Percentiles rank a stretch among this genome's conserved stretches.
Conservation (phyloP, 2,113 vertebrate species). For the Callorhinus ursinus region DNA sequence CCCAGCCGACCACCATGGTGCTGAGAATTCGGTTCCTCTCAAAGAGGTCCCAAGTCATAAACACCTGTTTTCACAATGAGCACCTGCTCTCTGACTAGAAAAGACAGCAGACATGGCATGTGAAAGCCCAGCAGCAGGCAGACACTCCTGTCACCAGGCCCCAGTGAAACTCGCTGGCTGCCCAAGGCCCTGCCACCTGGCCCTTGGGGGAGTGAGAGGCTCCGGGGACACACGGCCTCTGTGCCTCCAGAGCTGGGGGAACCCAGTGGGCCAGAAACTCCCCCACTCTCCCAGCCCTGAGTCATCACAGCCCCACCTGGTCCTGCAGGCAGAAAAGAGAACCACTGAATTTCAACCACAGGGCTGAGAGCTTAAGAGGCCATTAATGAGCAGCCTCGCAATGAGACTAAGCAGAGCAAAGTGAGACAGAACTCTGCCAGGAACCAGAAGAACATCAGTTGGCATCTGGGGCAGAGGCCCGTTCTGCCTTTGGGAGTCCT, state of each 20-base stretch:
- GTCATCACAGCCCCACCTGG: not conserved
- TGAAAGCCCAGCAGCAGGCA: not conserved
- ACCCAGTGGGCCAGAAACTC: not conserved
- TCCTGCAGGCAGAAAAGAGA: not conserved
- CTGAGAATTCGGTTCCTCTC: not conserved
- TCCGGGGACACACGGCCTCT: not conserved
- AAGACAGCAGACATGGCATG: not conserved
- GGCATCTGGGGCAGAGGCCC: not conserved
- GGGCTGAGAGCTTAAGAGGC: not conserved
- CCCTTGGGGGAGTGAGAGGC: not conserved
- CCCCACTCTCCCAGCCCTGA: not conserved
- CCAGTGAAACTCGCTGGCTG: not conserved
- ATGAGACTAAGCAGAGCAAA: not conserved
- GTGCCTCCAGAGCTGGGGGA: not conserved
- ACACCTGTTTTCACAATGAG: not conserved
- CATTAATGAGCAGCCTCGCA: not conserved
- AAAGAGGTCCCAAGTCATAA: not conserved
- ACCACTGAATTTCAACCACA: not conserved
- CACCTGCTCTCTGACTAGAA: not conserved
- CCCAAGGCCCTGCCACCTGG: not conserved
- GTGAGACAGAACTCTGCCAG: not conserved
- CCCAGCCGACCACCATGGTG: accelerated
- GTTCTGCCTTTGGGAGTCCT: not conserved
- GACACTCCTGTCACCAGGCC: not conserved
- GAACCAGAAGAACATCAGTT: not conserved